A percentile compares a stretch with the other conserved stretches of the same genome.
Conservation (phyloP, 2,113 vertebrate species). For the Pongo pygmaeus region DNA sequence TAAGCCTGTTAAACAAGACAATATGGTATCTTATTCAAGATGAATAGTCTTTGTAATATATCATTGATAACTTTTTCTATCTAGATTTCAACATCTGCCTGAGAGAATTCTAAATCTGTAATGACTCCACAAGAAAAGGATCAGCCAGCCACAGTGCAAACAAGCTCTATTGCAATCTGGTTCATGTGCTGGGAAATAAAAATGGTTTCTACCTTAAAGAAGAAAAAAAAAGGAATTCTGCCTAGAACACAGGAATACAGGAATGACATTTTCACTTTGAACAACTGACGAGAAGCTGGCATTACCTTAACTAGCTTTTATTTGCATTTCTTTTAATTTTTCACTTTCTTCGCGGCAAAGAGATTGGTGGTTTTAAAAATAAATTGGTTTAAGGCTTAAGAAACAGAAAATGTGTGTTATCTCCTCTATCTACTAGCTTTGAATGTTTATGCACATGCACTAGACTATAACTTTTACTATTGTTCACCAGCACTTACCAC, state of each 20-base stretch:
- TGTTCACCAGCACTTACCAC: background rate
- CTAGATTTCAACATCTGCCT: constrained; percentile 62
- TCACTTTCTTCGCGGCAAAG: background rate
- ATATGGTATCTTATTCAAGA: constrained; percentile 79
- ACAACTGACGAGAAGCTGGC: background rate
- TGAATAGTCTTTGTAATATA: constrained; percentile 69
- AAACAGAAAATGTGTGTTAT: background rate
- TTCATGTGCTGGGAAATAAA: background rate
- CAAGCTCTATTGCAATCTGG: background rate
- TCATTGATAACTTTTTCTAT: constrained; percentile 77
- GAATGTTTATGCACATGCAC: background rate
- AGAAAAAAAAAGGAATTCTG: background rate
- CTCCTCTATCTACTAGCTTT: background rate
- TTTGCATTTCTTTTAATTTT: constrained; percentile 38
- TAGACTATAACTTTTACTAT: background rate
- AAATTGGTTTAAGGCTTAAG: background rate
- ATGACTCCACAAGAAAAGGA: background rate
- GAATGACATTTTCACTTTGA: background rate
- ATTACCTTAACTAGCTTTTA: constrained; percentile 7
- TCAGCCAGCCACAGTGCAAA: background rate
- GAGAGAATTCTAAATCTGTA: constrained; percentile 26
- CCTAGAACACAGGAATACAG: background rate
- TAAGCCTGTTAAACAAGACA: constrained; percentile 81
- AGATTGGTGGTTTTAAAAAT: constrained; percentile 11
- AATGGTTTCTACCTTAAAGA: background rate